Evolutionary conservation across 2,113 vertebrate genomes (phyloP), one percentile per base, ranked within the genome.

Genomic region (Chamaea fasciata): DNA sequence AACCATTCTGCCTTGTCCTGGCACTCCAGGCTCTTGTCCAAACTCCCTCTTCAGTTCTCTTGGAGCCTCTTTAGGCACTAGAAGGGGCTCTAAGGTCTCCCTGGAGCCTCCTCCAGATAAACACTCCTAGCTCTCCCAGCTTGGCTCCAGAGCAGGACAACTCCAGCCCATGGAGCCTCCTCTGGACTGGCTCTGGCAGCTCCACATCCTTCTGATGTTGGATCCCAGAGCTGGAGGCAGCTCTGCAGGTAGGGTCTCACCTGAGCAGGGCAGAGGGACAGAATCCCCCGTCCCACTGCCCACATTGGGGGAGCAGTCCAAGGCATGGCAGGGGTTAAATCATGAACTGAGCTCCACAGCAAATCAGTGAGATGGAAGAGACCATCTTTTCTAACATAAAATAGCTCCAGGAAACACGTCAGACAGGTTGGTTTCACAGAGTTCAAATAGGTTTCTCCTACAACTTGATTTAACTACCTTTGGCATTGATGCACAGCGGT

Each of bases 231-330:
- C 37, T 59, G 68, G 59, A 46, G 27, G 37, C 33, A 67, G 44
- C 46, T 75, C 60, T 60, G 46, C 39, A 60, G 37, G 44, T 52
- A n/a, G 15, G 11, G 13, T 68, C 60, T n/a, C 53, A 53, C 33
- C 39, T 30, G 39, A 41, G 33, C 2, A 9, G 63, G 15, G n/a
- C 39, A 82, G 20, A 68, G 44, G 31, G 22, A 5, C 53, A 68
- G 16, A 47, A 62, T 31, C 4, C 30, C 8, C 23, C 2, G 1
- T 16, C 9, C 44, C 1, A 0, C 33, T 39, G 39, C 39, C 53
- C 39, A 68, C 7, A 5, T 0, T 31, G 41, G 8, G 33, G 11
- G 10, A 74, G 28, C 10, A 37, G 37, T 44, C 52, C 52, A 59
- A 33, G 24, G 35, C 55, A 35, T 2, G 7, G n/a, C 26, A 15